Base-by-base conservation (phyloP, 1,140 invertebrate genomes). In the Aphelenchoides avenae region DNA sequence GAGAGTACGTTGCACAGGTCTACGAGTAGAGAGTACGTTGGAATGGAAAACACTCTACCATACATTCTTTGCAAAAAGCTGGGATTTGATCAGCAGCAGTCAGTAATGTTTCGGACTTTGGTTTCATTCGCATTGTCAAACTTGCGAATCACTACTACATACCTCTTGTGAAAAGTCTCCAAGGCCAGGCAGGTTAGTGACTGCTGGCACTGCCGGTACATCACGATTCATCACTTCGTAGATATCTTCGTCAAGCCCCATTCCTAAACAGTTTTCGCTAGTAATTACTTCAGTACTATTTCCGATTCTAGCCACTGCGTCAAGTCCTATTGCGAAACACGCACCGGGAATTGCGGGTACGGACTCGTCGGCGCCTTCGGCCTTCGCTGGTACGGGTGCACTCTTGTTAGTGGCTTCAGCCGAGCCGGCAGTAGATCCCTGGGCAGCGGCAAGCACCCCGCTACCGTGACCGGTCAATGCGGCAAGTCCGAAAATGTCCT, bases 11-110 rank as follows among this genome's bases (percentile, higher is more conserved):
- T 20, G 15, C 22, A 2, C 2, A 39, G 22, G 22, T 39, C 22
- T 18, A 46, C 2, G 37, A 39, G 5, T 18, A 18, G 2, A 39
- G 2, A 5, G 37, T 2, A 39, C n/a, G 34, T 39, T 18, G 5
- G 22, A 18, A 18, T 39, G 2, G 15, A 2, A 18, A 5, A 2
- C 2, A 5, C 22, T 18, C 37, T 18, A 20, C 22, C 15, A 39
- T n/a, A 11, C 11, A 11, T 11, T 11, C 34, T 11, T n/a, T 36
- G 34, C 11, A 6, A 46, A 3, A 15, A 46, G n/a, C 48, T 92
- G 7, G 93, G 96, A 13, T 97, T 85, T 34, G 98, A 78, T 93
- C 94, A 98, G 78, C 97, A 95, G 1, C 94, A 93, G 82, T 99
- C 98, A 44, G 87, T 85, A 80, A 98, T 98, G 92, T 93, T 98